Conservation (phyloP, 1,140 invertebrate genomes). For the Choristoneura fumiferana region DNA sequence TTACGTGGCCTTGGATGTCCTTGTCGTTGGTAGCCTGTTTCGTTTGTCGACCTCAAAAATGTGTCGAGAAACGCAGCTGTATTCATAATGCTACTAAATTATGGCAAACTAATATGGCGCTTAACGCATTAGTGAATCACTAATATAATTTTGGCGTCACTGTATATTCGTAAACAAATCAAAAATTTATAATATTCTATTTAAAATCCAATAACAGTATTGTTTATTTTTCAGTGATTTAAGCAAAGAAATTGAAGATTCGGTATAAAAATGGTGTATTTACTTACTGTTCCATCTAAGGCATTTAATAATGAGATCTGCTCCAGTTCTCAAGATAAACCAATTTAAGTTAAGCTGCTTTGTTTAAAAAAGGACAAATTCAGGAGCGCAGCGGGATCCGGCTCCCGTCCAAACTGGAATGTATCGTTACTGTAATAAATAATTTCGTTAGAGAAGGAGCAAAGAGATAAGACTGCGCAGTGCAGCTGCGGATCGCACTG, state of each 20-base stretch:
- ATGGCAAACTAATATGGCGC: not conserved
- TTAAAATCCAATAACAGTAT: too few relatives aligned
- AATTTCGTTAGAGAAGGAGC: conserved; percentile 50
- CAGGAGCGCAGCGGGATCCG: conserved; percentile 16
- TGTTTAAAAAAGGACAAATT: conserved; percentile 15
- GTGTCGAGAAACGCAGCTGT: not conserved
- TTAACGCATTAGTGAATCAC: not conserved
- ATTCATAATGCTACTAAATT: conserved; percentile 5
- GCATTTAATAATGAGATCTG: conserved; percentile 5
- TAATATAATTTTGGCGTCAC: not conserved
- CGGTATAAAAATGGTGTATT: too few relatives aligned
- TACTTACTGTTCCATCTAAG: too few relatives aligned
- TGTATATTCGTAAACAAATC: too few relatives aligned
- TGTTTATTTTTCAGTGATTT: too few relatives aligned
- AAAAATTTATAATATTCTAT: too few relatives aligned
- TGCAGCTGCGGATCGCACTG: conserved; percentile 60
- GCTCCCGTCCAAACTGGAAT: conserved; percentile 27
- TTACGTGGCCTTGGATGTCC: not conserved
- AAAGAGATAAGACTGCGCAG: conserved; percentile 66
- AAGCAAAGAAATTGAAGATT: too few relatives aligned
- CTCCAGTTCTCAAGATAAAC: conserved; percentile 6
- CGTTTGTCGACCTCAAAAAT: not conserved
- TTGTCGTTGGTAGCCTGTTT: not conserved
- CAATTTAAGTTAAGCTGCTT: conserved; percentile 10
- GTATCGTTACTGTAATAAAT: conserved; percentile 55